Percentiles rank a stretch among this genome's conserved stretches.
Conservation (phyloP, 1,140 invertebrate genomes). For the Tetramorium parvispinum region DNA sequence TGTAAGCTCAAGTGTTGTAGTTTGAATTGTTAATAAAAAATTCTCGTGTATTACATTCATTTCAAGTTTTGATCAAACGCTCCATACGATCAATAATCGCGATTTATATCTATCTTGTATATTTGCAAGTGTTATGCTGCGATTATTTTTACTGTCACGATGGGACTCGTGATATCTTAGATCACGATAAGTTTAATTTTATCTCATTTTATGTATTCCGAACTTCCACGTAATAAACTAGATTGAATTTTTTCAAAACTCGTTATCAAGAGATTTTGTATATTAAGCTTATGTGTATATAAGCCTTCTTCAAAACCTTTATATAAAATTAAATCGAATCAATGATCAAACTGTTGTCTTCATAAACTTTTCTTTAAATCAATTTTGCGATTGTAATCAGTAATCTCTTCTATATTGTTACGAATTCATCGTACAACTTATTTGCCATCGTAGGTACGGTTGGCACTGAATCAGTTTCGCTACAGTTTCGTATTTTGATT, state of each 20-base stretch:
- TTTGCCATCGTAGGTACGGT: conserved; percentile 57
- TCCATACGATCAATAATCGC: not conserved
- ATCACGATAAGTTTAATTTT: not conserved
- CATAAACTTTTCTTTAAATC: conserved; percentile 26
- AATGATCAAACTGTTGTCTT: conserved; percentile 28
- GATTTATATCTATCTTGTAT: not conserved
- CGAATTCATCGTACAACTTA: conserved; percentile 68
- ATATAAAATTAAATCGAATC: conserved; percentile 1
- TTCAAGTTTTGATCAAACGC: not conserved
- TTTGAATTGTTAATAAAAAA: conserved; percentile 30
- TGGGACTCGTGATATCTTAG: not conserved
- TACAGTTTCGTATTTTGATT: conserved; percentile 61
- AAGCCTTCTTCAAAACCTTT: not conserved
- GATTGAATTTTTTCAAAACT: not conserved
- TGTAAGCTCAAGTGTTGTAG: not conserved
- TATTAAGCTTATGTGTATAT: not conserved
- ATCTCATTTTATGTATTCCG: not conserved
- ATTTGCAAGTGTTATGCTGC: not conserved
- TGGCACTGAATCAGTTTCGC: conserved; percentile 14
- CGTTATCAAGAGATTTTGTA: conserved; percentile 55
- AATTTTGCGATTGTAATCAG: not conserved
- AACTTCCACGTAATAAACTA: not conserved
- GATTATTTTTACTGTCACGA: not conserved
- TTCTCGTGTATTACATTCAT: not conserved
- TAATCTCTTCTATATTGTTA: not conserved